Evolutionary conservation across 1,140 invertebrate genomes (phyloP).

Genomic region (Potamilus streckersoni): DNA sequence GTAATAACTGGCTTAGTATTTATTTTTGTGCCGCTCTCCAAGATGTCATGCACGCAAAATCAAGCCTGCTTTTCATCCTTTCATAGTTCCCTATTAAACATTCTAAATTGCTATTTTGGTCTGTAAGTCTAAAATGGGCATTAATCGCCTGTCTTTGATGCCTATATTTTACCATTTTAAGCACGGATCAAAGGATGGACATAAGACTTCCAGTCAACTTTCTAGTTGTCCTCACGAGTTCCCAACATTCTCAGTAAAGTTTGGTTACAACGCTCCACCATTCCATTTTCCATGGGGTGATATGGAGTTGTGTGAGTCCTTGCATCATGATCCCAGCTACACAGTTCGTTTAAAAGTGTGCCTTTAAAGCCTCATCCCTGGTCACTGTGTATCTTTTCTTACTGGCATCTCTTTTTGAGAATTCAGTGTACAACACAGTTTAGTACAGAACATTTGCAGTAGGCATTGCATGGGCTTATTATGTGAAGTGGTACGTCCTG

Average conservation of each 20-base stretch:
- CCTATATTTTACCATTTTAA: background rate
- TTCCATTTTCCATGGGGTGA: conserved; percentile 10
- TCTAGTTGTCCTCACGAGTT: conserved; percentile 1
- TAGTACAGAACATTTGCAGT: conserved; percentile 21
- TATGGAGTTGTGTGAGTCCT: conserved; percentile 20
- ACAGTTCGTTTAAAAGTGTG: conserved; percentile 33
- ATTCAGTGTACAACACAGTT: conserved; percentile 19
- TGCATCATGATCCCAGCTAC: conserved; percentile 27
- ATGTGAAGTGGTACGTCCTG: conserved; percentile 27
- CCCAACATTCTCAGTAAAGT: conserved; percentile 14
- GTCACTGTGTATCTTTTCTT: conserved; percentile 53
- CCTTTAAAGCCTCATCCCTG: conserved; percentile 53
- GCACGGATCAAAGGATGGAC: conserved; percentile 6
- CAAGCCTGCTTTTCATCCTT: too few species aligned
- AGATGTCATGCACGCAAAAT: too few species aligned
- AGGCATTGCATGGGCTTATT: conserved; percentile 18
- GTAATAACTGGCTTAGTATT: too few species aligned
- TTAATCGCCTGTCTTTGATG: too few species aligned
- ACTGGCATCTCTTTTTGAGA: conserved; percentile 21
- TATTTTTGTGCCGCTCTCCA: too few species aligned
- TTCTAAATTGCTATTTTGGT: too few species aligned
- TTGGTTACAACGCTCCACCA: conserved; percentile 1
- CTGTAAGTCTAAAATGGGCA: too few species aligned
- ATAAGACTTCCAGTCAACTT: conserved; percentile 9
- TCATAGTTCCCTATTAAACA: too few species aligned